Conservation (phyloP, 2,888 invertebrate species). For the Stratiomys singularior region DNA sequence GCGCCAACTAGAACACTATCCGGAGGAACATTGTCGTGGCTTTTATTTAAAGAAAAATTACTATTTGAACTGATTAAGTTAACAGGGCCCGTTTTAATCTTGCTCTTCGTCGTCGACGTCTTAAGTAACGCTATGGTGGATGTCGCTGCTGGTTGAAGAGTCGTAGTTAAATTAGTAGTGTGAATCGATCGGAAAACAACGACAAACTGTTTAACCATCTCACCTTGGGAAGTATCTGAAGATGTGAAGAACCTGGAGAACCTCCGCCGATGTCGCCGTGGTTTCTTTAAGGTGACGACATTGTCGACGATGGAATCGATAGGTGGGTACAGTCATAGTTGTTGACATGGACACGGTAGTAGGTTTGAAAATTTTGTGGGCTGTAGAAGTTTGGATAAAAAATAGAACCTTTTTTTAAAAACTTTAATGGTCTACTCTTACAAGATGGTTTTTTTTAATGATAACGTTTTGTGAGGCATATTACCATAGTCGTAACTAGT, state of each 20-base stretch:
- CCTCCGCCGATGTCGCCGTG: conserved; percentile 29
- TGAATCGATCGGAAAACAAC: conserved; percentile 49
- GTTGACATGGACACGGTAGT: background rate
- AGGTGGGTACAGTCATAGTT: background rate
- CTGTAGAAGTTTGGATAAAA: too few species aligned
- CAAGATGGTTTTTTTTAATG: too few species aligned
- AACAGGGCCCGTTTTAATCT: background rate
- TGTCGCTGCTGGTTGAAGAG: background rate
- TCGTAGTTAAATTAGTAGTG: conserved; percentile 31
- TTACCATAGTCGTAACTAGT: too few species aligned
- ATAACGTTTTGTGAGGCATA: too few species aligned
- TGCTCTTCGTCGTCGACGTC: too few species aligned
- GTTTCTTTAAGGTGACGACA: conserved; percentile 24
- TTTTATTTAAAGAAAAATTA: too few species aligned
- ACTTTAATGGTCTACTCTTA: too few species aligned
- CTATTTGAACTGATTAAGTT: background rate
- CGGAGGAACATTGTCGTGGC: background rate
- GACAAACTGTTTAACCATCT: conserved; percentile 47
- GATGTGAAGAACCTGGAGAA: conserved; percentile 42
- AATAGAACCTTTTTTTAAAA: too few species aligned
- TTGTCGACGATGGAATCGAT: background rate
- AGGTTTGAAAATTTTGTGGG: too few species aligned
- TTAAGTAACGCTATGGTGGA: too few species aligned
- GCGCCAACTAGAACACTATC: background rate
- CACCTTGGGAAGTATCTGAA: conserved; percentile 37